Evolutionary conservation across 2,888 invertebrate species (phyloP).

Genomic region (Rhorus exstirpatorius): DNA sequence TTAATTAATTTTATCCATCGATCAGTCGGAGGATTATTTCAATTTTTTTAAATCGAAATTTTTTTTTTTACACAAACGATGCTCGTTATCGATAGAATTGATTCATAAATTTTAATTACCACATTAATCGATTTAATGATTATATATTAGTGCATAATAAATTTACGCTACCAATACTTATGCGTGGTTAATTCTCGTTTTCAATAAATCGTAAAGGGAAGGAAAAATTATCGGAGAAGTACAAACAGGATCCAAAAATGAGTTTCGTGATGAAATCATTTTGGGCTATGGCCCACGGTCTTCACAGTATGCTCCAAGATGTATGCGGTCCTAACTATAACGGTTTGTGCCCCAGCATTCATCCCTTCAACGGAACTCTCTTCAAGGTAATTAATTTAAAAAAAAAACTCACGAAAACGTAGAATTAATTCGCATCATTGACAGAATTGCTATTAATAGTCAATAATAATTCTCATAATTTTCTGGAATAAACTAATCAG

Average conservation of each 20-base stretch:
- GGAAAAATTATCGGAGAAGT: constrained; percentile 87
- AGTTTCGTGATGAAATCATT: constrained; percentile 93
- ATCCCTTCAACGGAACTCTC: constrained; percentile 91
- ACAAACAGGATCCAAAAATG: constrained; percentile 92
- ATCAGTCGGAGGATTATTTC: too few species aligned
- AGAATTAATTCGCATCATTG: background rate
- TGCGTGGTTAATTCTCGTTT: background rate
- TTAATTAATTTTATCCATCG: too few species aligned
- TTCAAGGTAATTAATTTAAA: constrained; percentile 86
- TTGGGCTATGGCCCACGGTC: constrained; percentile 91
- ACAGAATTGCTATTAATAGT: background rate
- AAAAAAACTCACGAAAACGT: background rate
- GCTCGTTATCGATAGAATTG: too few species aligned
- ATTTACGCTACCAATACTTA: too few species aligned
- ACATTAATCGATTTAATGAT: too few species aligned
- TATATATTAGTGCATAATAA: background rate
- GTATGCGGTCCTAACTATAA: constrained; percentile 87
- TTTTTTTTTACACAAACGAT: too few species aligned
- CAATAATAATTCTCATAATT: background rate
- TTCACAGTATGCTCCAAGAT: constrained; percentile 90
- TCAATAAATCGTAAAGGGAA: constrained; percentile 85
- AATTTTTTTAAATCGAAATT: too few species aligned
- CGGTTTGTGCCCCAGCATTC: constrained; percentile 89
- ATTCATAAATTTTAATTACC: too few species aligned
- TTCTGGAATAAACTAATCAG: too few species aligned